These are phyloP conservation scores for Andinoacara biseriatus DNA, from an alignment of 2,113 vertebrate genomes.

Conservation along the genomic window DNA sequence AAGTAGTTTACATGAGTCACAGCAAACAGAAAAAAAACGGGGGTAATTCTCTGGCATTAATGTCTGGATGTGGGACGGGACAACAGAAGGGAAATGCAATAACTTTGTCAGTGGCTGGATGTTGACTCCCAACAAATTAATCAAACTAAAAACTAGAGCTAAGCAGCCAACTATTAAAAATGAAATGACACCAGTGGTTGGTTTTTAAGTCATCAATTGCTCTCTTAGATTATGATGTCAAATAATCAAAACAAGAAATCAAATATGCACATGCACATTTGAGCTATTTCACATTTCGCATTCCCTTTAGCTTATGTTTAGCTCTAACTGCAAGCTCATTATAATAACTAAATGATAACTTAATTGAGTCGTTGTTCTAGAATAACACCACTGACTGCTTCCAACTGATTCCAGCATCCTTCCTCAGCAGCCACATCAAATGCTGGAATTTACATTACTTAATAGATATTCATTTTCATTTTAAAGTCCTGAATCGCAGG, in stretches of 20 bases:
- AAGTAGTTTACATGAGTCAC: constrained; percentile 15
- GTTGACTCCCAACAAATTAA: not conserved
- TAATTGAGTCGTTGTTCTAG: not conserved
- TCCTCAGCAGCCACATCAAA: not conserved
- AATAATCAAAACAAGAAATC: not conserved
- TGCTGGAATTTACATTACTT: not conserved
- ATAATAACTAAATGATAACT: not conserved
- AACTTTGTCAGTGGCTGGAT: not conserved
- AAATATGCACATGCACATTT: not conserved
- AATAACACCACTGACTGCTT: not conserved
- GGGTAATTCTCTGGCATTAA: constrained; percentile 7
- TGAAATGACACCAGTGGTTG: not conserved
- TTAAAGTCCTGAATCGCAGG: not conserved
- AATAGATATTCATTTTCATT: not conserved
- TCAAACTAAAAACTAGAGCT: not conserved
- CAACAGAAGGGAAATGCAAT: not conserved
- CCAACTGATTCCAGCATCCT: not conserved
- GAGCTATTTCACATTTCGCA: not conserved
- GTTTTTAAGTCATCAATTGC: not conserved
- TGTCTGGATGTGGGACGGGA: not conserved
- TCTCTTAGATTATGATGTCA: not conserved
- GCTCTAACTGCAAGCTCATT: not conserved
- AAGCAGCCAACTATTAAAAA: not conserved
- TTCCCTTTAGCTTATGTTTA: not conserved
- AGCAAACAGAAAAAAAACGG: not conserved